Conservation (phyloP, 2,797 vertebrate genomes). For the Chelonia mydas region DNA sequence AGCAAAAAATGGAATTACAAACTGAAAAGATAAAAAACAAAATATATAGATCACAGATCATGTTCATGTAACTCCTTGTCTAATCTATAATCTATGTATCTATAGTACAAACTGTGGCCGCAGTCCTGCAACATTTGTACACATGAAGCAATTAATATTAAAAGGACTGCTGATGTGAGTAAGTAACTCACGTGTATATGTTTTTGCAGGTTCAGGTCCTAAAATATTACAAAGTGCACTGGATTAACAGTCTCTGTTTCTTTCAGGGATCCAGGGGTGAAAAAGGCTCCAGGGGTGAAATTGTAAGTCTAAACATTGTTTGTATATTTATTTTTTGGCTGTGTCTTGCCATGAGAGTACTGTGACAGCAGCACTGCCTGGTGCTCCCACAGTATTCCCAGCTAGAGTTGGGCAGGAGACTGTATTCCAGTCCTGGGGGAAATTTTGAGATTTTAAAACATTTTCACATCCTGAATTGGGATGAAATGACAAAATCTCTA, state of each 20-base stretch:
- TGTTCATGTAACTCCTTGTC: slow-evolving; percentile 2
- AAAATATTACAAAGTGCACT: not conserved
- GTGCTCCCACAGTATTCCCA: not conserved
- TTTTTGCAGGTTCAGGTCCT: slow-evolving; percentile 18
- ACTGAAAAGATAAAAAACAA: not conserved
- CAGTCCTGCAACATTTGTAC: not conserved
- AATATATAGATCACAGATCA: not conserved
- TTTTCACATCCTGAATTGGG: not conserved
- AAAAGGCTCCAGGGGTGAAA: slow-evolving; percentile 91
- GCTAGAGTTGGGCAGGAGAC: not conserved
- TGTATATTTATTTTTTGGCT: not conserved
- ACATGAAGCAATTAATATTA: not conserved
- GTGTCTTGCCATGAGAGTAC: not conserved
- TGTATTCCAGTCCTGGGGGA: not conserved
- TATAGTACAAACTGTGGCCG: not conserved
- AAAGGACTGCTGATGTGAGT: not conserved
- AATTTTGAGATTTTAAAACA: not conserved
- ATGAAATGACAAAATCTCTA: not conserved
- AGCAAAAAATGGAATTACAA: not conserved
- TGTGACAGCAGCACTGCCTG: not conserved
- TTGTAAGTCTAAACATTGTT: slow-evolving; percentile 85
- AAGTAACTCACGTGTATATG: not conserved
- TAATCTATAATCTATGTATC: not conserved
- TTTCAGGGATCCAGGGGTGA: slow-evolving; percentile 90
- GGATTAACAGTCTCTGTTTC: slow-evolving; percentile 29